Percentiles rank a stretch among this genome's conserved stretches.
Evolutionary conservation across 2,797 vertebrate species (phyloP).

Genomic region (Gastrophryne carolinensis): DNA sequence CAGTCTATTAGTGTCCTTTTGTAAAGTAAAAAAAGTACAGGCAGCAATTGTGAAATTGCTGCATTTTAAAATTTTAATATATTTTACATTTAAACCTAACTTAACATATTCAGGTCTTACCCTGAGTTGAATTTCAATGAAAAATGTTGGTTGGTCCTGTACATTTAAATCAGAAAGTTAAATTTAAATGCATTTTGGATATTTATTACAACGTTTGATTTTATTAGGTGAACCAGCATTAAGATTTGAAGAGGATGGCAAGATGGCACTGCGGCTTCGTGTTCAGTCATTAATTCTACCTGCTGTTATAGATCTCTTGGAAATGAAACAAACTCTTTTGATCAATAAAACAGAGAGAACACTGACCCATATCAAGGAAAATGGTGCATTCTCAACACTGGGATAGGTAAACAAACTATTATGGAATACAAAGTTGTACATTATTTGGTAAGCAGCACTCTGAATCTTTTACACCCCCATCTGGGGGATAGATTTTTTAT

Average conservation of each 20-base stretch:
- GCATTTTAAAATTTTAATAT: constrained; percentile 3
- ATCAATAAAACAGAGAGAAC: constrained; percentile 27
- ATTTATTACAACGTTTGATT: constrained; percentile 11
- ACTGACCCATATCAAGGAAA: constrained; percentile 12
- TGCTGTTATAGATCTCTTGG: constrained; percentile 8
- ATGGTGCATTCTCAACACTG: background rate
- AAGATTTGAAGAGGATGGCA: constrained; percentile 26
- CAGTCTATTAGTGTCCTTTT: background rate
- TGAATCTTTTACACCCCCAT: too few relatives aligned
- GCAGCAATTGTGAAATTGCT: background rate
- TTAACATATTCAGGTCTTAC: constrained; percentile 13
- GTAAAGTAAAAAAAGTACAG: constrained; percentile 9
- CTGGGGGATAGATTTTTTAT: too few relatives aligned
- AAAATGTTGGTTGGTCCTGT: constrained; percentile 1
- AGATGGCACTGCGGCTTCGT: constrained; percentile 26
- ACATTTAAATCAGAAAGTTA: constrained; percentile 24
- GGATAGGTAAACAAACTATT: constrained; percentile 4
- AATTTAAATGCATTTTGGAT: constrained; percentile 26
- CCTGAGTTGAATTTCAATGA: constrained; percentile 21
- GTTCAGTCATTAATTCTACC: constrained; percentile 10
- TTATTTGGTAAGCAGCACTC: background rate
- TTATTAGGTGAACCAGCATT: constrained; percentile 17
- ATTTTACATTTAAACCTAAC: constrained; percentile 10
- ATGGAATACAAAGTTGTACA: background rate
- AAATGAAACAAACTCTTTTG: constrained; percentile 7